phyloP scores from a whole-genome alignment of 2,113 vertebrate genomes.

The Nibea coibor region DNA sequence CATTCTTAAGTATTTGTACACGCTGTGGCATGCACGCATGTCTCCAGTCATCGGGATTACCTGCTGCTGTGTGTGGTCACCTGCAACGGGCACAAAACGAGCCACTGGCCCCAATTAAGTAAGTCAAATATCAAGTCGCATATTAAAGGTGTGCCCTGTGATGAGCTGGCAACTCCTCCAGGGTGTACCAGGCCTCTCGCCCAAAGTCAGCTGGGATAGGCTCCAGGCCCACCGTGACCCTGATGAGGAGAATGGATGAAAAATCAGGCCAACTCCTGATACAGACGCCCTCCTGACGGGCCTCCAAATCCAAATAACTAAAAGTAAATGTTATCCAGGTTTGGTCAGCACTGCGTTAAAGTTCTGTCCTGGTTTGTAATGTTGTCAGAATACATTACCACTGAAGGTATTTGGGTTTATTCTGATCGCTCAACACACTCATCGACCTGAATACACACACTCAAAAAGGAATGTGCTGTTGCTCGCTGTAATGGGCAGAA shows the following conservation, averaged over 20 bases:
- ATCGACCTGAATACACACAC: not conserved
- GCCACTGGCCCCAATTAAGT: not conserved
- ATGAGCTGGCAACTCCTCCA: no score
- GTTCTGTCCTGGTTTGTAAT: not conserved
- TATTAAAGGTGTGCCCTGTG: not conserved
- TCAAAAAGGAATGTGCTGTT: slow-evolving; percentile 14
- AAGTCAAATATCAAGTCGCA: not conserved
- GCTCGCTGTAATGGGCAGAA: not conserved
- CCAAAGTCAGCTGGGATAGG: no score
- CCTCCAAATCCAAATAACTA: no score
- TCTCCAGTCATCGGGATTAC: not conserved
- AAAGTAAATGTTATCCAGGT: not conserved
- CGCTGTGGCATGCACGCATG: not conserved
- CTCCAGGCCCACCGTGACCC: no score
- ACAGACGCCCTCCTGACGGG: no score
- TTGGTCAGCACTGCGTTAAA: not conserved
- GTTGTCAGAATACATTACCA: not conserved
- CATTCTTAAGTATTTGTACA: not conserved
- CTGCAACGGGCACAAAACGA: not conserved
- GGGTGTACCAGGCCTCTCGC: no score
- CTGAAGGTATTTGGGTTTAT: not conserved
- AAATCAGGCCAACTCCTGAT: no score
- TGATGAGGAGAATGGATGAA: no score
- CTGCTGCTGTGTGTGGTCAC: not conserved
- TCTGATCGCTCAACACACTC: not conserved